Evolutionary conservation across 37 sponge, comb jelly and placozoan genomes (phyloP).

Genomic region (Halisarca cf. caerulea): DNA sequence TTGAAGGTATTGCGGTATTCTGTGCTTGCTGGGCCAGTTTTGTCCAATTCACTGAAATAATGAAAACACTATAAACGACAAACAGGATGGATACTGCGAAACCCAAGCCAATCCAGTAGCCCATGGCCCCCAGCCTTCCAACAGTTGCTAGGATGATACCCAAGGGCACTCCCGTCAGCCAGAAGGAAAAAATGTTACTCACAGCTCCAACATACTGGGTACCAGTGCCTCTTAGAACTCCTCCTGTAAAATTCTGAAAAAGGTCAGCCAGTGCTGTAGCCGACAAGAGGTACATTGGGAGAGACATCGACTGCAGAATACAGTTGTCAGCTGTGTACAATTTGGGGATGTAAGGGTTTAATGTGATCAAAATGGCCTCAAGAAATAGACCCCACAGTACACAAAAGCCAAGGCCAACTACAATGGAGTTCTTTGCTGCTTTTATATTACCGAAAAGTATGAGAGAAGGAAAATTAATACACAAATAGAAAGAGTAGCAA

Average conservation of each 20-base stretch:
- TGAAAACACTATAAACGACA: conserved; percentile 1
- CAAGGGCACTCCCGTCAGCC: conserved; percentile 59
- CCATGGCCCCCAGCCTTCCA: conserved; percentile 42
- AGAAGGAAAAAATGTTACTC: conserved; percentile 41
- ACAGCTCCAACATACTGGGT: conserved; percentile 41
- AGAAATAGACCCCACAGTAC: not conserved
- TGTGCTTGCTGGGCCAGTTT: conserved; percentile 36
- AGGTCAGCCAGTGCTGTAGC: not conserved
- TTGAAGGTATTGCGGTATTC: not conserved
- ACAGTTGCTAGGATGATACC: conserved; percentile 43
- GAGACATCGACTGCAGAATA: not conserved
- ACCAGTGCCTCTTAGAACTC: conserved; percentile 58
- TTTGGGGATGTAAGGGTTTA: not conserved
- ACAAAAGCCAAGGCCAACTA: not conserved
- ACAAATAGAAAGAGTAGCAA: too few relatives aligned
- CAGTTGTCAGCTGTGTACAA: not conserved
- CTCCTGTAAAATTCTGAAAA: conserved; percentile 12
- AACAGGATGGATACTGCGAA: not conserved
- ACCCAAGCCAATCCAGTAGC: conserved; percentile 63
- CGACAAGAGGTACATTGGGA: not conserved
- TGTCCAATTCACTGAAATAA: conserved; percentile 52
- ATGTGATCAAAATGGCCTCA: not conserved
- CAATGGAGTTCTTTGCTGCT: not conserved
- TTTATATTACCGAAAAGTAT: too few relatives aligned
- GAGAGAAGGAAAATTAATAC: too few relatives aligned